A percentile compares a stretch with the other conserved stretches of the same genome.
Evolutionary conservation across 2,888 invertebrate genomes (phyloP).

Genomic region (Octonoba sinensis): DNA sequence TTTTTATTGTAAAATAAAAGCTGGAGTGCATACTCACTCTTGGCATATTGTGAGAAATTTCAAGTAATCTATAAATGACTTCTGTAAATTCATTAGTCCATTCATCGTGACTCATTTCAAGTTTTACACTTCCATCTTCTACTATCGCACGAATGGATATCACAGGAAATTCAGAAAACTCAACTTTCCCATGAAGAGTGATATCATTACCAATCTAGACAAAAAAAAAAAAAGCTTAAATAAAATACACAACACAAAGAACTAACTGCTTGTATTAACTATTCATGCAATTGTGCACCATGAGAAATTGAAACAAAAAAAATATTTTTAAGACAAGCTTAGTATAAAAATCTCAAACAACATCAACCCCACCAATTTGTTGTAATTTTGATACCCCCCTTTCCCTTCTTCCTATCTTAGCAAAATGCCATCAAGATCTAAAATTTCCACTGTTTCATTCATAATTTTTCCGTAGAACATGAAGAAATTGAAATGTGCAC

Average conservation of each 20-base stretch:
- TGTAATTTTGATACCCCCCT: too few relatives aligned
- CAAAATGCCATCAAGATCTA: too few relatives aligned
- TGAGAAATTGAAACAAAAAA: not conserved
- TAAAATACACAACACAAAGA: not conserved
- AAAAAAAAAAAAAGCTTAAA: not conserved
- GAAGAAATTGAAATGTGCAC: too few relatives aligned
- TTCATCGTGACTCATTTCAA: conserved; percentile 40
- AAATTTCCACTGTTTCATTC: too few relatives aligned
- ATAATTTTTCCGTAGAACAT: too few relatives aligned
- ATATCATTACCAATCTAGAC: conserved; percentile 47
- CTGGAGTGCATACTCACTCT: conserved; percentile 18
- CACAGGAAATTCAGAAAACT: conserved; percentile 12
- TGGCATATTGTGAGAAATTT: conserved; percentile 41
- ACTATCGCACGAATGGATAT: conserved; percentile 38
- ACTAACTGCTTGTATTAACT: too few relatives aligned
- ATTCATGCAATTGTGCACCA: not conserved
- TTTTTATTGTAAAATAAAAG: not conserved
- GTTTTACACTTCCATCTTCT: conserved; percentile 8
- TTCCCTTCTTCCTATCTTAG: too few relatives aligned
- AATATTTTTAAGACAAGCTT: not conserved
- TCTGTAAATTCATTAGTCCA: conserved; percentile 47
- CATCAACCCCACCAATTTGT: too few relatives aligned
- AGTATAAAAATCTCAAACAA: too few relatives aligned
- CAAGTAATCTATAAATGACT: conserved; percentile 36
- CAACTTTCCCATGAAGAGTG: too few relatives aligned